Evolutionary conservation across 2,888 invertebrate species (phyloP).

Genomic region (Graphium colonna): DNA sequence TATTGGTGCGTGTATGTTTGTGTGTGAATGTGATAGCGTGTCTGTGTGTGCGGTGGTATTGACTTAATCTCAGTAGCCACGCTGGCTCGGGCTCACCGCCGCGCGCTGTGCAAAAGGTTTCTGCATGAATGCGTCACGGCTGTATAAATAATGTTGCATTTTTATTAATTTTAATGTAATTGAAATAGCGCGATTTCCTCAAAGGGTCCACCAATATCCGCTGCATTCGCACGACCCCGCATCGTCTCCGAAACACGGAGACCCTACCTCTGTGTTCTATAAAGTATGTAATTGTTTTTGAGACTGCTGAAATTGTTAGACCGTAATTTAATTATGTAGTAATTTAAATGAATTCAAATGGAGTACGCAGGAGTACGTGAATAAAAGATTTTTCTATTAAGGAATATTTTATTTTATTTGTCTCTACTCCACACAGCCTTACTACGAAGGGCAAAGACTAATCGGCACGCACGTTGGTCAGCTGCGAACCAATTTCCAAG

Average conservation of each 20-base stretch:
- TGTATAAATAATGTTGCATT: slow-evolving; percentile 68
- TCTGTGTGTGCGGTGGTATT: slow-evolving; percentile 46
- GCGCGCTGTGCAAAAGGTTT: slow-evolving; percentile 36
- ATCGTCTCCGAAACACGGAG: slow-evolving; percentile 39
- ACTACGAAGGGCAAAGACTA: no score
- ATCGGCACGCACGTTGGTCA: slow-evolving; percentile 50
- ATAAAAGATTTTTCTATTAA: slow-evolving; percentile 72
- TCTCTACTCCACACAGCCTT: not conserved
- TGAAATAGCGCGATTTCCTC: slow-evolving; percentile 38
- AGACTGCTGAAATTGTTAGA: slow-evolving; percentile 77
- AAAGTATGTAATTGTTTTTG: slow-evolving; percentile 68
- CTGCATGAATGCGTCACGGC: slow-evolving; percentile 36
- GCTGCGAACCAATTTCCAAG: slow-evolving; percentile 46
- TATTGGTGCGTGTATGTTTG: slow-evolving; percentile 47
- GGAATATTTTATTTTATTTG: slow-evolving; percentile 39
- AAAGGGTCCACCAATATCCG: slow-evolving; percentile 23
- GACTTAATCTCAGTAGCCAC: slow-evolving; percentile 27
- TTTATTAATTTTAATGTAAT: slow-evolving; percentile 57
- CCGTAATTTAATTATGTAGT: slow-evolving; percentile 75
- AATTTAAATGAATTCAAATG: slow-evolving; percentile 62
- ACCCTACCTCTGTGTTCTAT: slow-evolving; percentile 67
- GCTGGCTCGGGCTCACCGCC: slow-evolving; percentile 47
- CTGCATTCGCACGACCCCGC: slow-evolving; percentile 17
- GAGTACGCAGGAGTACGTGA: slow-evolving; percentile 71
- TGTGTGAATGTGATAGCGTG: slow-evolving; percentile 28